These are phyloP conservation scores for Tiaroga cobitis DNA, from an alignment of 2,797 vertebrate species.

Conservation along the genomic window DNA sequence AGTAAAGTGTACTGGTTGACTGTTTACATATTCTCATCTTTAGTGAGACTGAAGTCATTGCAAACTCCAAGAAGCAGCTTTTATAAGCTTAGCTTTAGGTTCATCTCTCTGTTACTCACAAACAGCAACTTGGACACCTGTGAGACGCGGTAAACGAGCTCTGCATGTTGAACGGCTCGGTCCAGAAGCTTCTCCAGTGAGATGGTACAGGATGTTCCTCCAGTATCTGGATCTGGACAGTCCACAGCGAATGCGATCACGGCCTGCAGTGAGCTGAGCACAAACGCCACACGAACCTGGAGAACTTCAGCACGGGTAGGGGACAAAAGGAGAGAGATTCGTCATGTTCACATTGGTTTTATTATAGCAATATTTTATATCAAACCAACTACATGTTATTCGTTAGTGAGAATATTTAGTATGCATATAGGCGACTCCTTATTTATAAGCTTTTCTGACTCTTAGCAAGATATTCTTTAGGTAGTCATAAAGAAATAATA, in stretches of 20 bases:
- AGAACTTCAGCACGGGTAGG: slow-evolving; percentile 45
- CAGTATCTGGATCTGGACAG: slow-evolving; percentile 46
- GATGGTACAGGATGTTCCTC: slow-evolving; percentile 52
- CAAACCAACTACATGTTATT: not conserved
- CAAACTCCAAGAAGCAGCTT: not conserved
- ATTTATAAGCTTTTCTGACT: not conserved
- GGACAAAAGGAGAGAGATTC: not conserved
- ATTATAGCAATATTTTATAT: not conserved
- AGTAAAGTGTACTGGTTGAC: not conserved
- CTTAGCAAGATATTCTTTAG: not conserved
- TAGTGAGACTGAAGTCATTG: not conserved
- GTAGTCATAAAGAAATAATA: not conserved
- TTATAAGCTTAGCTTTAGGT: not conserved
- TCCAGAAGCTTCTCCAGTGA: slow-evolving; percentile 66
- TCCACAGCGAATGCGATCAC: slow-evolving; percentile 44
- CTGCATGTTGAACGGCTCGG: slow-evolving; percentile 62
- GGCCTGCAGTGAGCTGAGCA: slow-evolving; percentile 50
- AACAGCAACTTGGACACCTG: slow-evolving; percentile 63
- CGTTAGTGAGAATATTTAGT: not conserved
- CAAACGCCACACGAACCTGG: slow-evolving; percentile 51
- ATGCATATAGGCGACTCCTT: not conserved
- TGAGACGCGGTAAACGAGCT: slow-evolving; percentile 63
- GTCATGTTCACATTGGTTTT: not conserved
- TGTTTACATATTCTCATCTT: not conserved
- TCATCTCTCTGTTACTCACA: slow-evolving; percentile 51